phyloP scores from a whole-genome alignment of 2,888 invertebrate genomes.

The Phorcus lineatus region DNA sequence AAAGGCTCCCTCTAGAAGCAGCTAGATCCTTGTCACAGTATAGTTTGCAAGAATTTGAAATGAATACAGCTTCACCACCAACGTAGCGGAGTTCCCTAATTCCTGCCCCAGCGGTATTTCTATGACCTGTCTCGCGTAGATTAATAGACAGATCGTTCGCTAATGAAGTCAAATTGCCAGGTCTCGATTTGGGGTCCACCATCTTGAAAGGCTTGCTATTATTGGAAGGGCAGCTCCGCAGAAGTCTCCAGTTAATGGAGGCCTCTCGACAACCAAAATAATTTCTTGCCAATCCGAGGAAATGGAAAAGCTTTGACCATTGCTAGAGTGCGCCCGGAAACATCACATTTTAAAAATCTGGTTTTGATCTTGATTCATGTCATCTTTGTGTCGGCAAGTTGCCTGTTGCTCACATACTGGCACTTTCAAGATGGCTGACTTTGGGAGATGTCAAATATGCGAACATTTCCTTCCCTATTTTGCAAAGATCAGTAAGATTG shows the following conservation, averaged over 20 bases:
- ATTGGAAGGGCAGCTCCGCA: neutral
- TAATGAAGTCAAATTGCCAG: constrained; percentile 11
- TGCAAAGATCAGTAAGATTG: too few species aligned
- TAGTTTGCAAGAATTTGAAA: too few species aligned
- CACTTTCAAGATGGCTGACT: neutral
- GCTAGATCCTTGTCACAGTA: too few species aligned
- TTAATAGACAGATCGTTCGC: neutral
- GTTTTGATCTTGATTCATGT: constrained; percentile 10
- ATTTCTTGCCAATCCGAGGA: constrained; percentile 5
- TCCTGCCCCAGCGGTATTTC: neutral
- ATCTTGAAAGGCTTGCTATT: neutral
- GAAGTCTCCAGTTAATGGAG: constrained; percentile 5
- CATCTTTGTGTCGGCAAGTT: neutral
- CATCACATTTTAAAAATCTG: constrained; percentile 8
- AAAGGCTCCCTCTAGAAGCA: too few species aligned
- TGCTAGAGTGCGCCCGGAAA: neutral
- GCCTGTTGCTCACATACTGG: neutral
- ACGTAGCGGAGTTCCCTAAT: too few species aligned
- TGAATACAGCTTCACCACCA: too few species aligned
- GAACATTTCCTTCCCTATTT: too few species aligned
- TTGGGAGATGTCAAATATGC: neutral
- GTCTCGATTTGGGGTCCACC: constrained; percentile 1
- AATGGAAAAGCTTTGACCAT: constrained; percentile 13
- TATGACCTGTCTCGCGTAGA: constrained; percentile 11
- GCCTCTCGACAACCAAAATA: neutral